Conservation (phyloP, 2,113 vertebrate genomes). For the Nyctibius bracteatus region DNA sequence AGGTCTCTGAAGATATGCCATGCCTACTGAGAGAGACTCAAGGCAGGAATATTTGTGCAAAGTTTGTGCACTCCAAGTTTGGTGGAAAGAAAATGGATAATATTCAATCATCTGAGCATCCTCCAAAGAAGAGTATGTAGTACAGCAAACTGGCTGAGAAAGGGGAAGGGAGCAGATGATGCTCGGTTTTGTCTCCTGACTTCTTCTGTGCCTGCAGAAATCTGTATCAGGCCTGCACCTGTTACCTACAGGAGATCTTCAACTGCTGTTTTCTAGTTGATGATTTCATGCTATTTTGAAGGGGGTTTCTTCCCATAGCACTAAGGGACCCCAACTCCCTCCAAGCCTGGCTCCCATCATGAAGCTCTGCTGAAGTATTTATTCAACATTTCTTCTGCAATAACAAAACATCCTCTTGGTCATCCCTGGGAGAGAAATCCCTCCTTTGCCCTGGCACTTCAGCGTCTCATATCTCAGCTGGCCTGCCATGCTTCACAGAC, state of each 20-base stretch:
- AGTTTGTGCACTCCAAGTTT: background rate
- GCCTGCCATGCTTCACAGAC: background rate
- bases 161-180: background rate
- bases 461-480: background rate
- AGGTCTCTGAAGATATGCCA: background rate
- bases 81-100: background rate
- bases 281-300: background rate
- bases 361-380: background rate
- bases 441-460: background rate
- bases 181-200: background rate
- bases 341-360: fast-evolving
- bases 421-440: background rate
- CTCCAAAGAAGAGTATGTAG: background rate
- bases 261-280: background rate
- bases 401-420: background rate
- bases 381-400: background rate
- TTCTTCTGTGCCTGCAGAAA: background rate
- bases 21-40: background rate
- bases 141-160: background rate
- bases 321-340: background rate
- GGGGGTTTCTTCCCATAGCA: background rate
- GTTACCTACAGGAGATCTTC: background rate
- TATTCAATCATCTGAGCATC: background rate
- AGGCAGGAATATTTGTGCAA: background rate
- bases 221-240: background rate